Base-by-base conservation (phyloP, 2,797 vertebrate species). In the Melanotaenia trifasciata region DNA sequence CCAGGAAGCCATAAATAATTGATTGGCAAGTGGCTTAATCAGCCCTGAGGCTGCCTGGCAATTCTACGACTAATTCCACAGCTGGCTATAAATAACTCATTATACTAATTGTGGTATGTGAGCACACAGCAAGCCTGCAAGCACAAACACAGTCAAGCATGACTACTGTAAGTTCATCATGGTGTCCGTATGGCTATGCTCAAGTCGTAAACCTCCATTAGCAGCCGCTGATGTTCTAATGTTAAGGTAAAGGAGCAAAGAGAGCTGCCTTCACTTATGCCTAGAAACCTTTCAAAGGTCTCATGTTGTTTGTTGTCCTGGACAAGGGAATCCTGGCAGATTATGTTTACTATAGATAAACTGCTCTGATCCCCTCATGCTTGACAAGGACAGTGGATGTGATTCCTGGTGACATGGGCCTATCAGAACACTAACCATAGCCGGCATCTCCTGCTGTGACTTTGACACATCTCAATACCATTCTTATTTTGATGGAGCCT, bases 41-140 rank as follows among this genome's bases (percentile, higher is more conserved):
- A 91, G 88, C 77, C 91, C 80, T 40, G 73, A 79, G 84, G 92
- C 87, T 74, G 90, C 84, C 86, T 87, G 88, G 91, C 91, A 88
- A 92, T 90, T 90, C 92, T 83, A 87, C 87, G 79, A 91, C 89
- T 87, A 90, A 91, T 89, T 92, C 92, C 86, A 92, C 89, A 90
- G 93, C 89, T 83, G 72, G 81, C 90, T 94, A 94, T 94, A 94
- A 94, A 94, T 94, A 94, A 94, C 92, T 91, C 92, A 93, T 93
- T 92, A 93, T 78, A 82, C 91, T 92, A 94, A 93, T 93, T 91
- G 93, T 80, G 86, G 84, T 88, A 90, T 86, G 80, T 87, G 88
- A 87, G 86, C 89, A 83, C 87, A 84, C 84, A 87, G 79, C 80
- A 79, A 84, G 86, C 88, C 88, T 79, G 83, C 61, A 13, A 90